Conservation (phyloP, 2,797 vertebrate genomes). For the Prunella strophiata region DNA sequence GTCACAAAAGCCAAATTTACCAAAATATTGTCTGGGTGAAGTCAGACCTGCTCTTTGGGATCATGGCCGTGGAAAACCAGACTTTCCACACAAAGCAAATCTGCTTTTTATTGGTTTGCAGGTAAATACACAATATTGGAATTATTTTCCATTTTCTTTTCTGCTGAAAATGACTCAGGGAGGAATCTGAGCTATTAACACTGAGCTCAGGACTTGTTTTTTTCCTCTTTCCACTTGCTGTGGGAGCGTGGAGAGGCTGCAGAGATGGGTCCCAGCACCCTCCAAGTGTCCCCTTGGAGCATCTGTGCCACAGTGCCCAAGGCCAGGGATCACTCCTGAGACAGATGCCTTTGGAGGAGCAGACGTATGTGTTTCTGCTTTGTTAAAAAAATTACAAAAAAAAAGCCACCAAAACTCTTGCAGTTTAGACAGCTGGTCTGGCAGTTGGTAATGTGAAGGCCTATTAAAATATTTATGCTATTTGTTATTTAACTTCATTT, state of each 20-base stretch:
- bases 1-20: not conserved
- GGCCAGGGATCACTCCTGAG: not conserved
- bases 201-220: not conserved
- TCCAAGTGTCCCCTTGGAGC: fast-evolving
- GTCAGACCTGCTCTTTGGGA: not conserved
- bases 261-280: not conserved
- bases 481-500: slow-evolving; percentile 61
- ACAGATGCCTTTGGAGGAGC: not conserved
- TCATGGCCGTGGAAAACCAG: not conserved
- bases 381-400: not conserved
- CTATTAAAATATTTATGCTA: slow-evolving; percentile 66
- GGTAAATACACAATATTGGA: not conserved
- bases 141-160: not conserved
- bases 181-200: not conserved
- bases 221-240: fast-evolving
- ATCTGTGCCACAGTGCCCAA: fast-evolving
- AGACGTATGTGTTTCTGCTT: not conserved
- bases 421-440: slow-evolving; percentile 50
- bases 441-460: slow-evolving; percentile 61
- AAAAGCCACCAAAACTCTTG: not conserved
- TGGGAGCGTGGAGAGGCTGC: fast-evolving
- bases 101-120: not conserved
- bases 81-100: not conserved
- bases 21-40: not conserved
- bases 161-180: fast-evolving